phyloP scores from a whole-genome alignment of 2,113 vertebrate species.

The Leptocoma aspasia region DNA sequence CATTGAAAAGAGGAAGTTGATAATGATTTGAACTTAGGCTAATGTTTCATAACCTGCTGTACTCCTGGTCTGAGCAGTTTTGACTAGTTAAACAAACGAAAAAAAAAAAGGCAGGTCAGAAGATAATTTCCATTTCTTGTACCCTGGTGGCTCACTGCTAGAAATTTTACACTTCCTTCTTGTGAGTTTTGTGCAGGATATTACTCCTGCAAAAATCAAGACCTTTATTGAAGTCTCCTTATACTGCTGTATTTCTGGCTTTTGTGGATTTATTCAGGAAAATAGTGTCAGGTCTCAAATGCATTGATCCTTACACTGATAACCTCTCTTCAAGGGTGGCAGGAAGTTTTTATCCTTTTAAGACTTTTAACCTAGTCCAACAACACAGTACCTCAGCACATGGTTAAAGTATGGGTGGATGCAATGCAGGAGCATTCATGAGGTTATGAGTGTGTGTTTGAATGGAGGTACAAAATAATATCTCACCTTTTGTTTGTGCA shows the following conservation, averaged over 20 bases:
- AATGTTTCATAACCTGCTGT: neutral
- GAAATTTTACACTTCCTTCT: neutral
- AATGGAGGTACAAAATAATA: neutral
- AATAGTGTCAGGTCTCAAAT: neutral
- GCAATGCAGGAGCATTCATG: neutral
- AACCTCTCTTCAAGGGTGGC: neutral
- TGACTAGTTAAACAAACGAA: no score
- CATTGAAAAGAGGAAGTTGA: neutral
- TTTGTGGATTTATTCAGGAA: neutral
- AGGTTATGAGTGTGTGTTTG: neutral
- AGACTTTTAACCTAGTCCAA: neutral
- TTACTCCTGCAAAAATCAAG: neutral
- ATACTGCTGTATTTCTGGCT: neutral
- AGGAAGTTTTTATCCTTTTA: neutral
- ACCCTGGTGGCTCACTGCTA: neutral
- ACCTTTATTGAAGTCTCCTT: neutral
- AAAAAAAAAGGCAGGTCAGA: neutral
- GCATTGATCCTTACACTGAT: neutral
- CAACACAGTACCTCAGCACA: neutral
- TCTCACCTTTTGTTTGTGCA: constrained; percentile 11
- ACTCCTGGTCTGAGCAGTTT: neutral
- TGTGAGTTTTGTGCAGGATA: neutral
- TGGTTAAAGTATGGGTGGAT: neutral
- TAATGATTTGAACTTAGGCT: neutral
- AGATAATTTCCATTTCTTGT: neutral